Evolutionary conservation across 2,113 vertebrate species (phyloP).

Genomic region (Sylvietta virens): DNA sequence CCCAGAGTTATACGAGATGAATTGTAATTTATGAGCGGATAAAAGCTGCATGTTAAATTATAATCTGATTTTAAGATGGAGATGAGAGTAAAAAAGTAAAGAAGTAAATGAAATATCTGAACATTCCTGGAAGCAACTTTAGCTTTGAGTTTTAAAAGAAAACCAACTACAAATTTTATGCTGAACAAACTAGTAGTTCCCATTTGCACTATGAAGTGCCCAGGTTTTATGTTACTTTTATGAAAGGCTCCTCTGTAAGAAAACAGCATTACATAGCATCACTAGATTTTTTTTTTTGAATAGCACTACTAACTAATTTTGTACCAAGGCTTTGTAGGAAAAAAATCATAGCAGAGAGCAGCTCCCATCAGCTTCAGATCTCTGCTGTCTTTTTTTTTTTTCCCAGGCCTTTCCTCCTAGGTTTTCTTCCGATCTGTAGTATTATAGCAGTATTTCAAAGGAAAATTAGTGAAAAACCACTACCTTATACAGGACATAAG

Average conservation of each 20-base stretch:
- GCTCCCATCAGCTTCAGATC: background rate
- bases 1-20: background rate
- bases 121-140: background rate
- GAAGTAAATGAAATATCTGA: background rate
- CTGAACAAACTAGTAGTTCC: background rate
- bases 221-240: background rate
- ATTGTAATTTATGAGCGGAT: background rate
- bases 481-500: background rate
- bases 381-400: background rate
- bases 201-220: background rate
- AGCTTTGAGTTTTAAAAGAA: background rate
- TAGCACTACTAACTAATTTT: background rate
- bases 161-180: background rate
- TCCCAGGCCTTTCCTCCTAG: background rate
- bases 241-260: background rate
- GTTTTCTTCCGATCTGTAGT: background rate
- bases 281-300: background rate
- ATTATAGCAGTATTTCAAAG: background rate
- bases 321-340: background rate
- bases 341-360: background rate
- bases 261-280: background rate
- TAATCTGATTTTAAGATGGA: background rate
- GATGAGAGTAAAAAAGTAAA: background rate
- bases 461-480: background rate
- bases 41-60: background rate